phyloP scores from a whole-genome alignment of 92 coral and sea anemone genomes.

The Anthopleura xanthogrammica region DNA sequence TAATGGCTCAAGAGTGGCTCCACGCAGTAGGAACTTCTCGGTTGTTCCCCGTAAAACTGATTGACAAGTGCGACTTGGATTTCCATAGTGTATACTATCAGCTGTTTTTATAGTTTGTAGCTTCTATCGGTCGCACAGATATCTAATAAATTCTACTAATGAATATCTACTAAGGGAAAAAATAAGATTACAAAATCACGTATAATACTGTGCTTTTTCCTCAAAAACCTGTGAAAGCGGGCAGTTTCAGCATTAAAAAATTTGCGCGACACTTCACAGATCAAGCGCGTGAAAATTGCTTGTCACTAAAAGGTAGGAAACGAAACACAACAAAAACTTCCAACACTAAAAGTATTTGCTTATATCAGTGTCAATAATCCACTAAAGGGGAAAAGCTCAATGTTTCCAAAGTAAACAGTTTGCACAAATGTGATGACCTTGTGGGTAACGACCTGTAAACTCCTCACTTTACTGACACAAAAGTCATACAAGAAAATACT shows the following conservation, averaged over 20 bases:
- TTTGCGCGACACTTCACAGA: neutral
- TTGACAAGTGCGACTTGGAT: slow-evolving; percentile 4
- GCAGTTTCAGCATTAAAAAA: too few species aligned
- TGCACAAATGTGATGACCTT: neutral
- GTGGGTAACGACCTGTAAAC: neutral
- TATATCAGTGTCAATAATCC: slow-evolving; percentile 17
- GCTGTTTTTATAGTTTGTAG: neutral
- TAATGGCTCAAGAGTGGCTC: neutral
- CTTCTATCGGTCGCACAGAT: neutral
- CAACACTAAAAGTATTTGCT: slow-evolving; percentile 18
- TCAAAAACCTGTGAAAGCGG: neutral
- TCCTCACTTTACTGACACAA: slow-evolving; percentile 11
- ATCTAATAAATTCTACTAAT: neutral
- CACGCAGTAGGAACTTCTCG: neutral
- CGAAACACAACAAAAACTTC: neutral
- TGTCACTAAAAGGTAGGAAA: slow-evolving; percentile 6
- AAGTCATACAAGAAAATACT: slow-evolving; percentile 7
- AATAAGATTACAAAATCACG: neutral
- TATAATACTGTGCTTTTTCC: neutral
- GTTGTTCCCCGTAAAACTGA: neutral
- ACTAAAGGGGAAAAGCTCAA: neutral
- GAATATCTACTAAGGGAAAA: neutral
- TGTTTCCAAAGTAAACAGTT: slow-evolving; percentile 8
- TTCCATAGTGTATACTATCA: neutral
- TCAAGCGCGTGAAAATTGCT: neutral